These are phyloP conservation scores for Mastigias papua DNA, from an alignment of 30 jellyfish, hydroid and myxozoan species.

Conservation along the genomic window DNA sequence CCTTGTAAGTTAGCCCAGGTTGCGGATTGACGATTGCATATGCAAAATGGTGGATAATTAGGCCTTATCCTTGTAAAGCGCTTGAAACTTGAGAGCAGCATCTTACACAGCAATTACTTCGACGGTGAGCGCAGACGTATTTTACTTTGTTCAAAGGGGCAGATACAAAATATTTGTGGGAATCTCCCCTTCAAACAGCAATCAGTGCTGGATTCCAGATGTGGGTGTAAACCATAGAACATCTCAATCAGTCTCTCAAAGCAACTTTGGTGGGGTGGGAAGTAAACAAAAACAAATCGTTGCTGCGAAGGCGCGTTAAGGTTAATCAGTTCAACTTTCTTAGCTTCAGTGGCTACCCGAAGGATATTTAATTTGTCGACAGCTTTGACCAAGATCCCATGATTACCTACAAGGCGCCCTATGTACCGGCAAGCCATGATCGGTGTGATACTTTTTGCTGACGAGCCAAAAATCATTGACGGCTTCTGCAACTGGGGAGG, in stretches of 20 bases:
- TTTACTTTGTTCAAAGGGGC: background rate
- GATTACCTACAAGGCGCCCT: no score
- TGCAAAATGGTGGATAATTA: background rate
- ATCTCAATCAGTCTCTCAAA: background rate
- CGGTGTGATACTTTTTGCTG: no score
- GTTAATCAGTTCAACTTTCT: no score
- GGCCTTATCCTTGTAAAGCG: constrained; percentile 13
- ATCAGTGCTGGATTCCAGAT: background rate
- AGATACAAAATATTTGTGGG: background rate
- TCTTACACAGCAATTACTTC: background rate
- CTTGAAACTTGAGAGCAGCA: background rate
- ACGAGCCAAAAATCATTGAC: no score
- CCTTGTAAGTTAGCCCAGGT: constrained; percentile 14
- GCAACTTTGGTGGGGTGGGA: background rate
- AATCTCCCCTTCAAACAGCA: background rate
- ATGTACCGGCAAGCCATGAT: no score
- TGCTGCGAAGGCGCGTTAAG: background rate
- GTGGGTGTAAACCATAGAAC: no score
- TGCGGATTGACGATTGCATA: constrained; percentile 26
- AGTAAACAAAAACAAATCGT: background rate
- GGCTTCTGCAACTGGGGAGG: no score
- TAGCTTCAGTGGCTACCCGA: no score
- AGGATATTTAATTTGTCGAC: no score
- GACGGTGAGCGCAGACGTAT: background rate
- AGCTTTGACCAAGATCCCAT: no score